phyloP scores from a whole-genome alignment of 2,888 invertebrate genomes.

The Clitarchus hookeri region DNA sequence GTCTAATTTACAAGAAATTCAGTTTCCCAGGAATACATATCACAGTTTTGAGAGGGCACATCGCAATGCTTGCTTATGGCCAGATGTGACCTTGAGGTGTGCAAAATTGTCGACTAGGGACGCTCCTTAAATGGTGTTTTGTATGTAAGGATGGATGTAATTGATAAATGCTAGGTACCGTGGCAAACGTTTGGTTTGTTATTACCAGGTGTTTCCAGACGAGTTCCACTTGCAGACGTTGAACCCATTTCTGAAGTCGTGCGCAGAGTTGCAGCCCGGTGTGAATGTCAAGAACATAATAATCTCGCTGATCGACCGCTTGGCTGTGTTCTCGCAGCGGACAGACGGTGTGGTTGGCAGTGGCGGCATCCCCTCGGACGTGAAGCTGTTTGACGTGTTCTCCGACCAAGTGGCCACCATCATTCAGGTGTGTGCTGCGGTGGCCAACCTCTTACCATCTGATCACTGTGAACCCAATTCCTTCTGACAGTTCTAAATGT shows the following conservation, averaged over 20 bases:
- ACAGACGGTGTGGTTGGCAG: slow-evolving; percentile 58
- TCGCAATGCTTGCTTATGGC: too few relatives aligned
- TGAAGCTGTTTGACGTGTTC: slow-evolving; percentile 96
- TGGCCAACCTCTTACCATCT: too few relatives aligned
- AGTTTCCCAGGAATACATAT: too few relatives aligned
- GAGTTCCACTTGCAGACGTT: slow-evolving; percentile 97
- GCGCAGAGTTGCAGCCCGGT: slow-evolving; percentile 92
- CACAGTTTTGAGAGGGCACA: too few relatives aligned
- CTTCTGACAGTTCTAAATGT: too few relatives aligned
- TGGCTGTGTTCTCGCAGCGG: slow-evolving; percentile 83
- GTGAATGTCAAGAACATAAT: slow-evolving; percentile 99
- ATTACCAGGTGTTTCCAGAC: slow-evolving; percentile 86
- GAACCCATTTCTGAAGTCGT: slow-evolving; percentile 93
- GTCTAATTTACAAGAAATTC: too few relatives aligned
- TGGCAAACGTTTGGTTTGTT: background rate
- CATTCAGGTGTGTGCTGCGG: slow-evolving; percentile 69
- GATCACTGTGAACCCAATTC: too few relatives aligned
- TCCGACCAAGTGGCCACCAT: slow-evolving; percentile 96
- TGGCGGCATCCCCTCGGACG: slow-evolving; percentile 74
- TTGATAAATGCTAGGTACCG: too few relatives aligned
- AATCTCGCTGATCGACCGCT: slow-evolving; percentile 91
- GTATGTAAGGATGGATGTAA: too few relatives aligned
- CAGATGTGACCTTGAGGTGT: too few relatives aligned
- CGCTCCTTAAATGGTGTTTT: too few relatives aligned
- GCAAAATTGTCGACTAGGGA: too few relatives aligned